Evolutionary conservation across 2,113 vertebrate genomes (phyloP), one percentile per base, ranked within the genome.

Genomic region (Ctenomys sociabilis): DNA sequence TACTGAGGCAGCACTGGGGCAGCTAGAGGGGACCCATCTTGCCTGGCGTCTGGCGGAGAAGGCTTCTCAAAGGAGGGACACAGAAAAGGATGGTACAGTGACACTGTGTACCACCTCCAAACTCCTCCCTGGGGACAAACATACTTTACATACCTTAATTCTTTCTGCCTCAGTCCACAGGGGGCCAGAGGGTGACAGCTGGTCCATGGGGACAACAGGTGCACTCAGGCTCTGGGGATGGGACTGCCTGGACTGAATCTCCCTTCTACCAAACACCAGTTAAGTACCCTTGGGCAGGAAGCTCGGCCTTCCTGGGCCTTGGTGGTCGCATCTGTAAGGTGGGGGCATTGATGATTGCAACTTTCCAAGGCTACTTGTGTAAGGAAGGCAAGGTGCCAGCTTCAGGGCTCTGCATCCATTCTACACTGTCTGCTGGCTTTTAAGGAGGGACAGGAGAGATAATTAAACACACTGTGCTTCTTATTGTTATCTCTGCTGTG

Each of bases 391-490:
- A 22, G 0, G 26, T n/a, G 78, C 73, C 80, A 59, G 92, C 68
- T 30, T 86, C 85, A 30, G 1, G 1, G 4, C n/a, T 64, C 40
- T 35, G 49, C 83, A 91, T 91, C 72, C 70, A 92, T 77, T 89
- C 68, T 52, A 43, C 37, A 64, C 6, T 84, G 93, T 91, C n/a
- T 88, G 54, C 37, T 72, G 80, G 84, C 86, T 92, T 85, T 86
- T 3, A 35, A 94, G 61, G 86, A 87, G 21, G 28, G 83, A 54
- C 13, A 10, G 35, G 75, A 70, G 19, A 75, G 24, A 14, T 89
- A 81, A 82, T 95, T 66, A 63, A 95, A 81, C n/a, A 32, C 2
- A 49, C 37, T 24, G 61, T 40, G 37, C 59, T 85, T 61, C 87
- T 45, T 70, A 87, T 49, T 59, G n/a, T 30, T 57, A 86, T 28